These are phyloP conservation scores for Calameuta pallipes DNA, from an alignment of 2,888 invertebrate species.

Conservation along the genomic window DNA sequence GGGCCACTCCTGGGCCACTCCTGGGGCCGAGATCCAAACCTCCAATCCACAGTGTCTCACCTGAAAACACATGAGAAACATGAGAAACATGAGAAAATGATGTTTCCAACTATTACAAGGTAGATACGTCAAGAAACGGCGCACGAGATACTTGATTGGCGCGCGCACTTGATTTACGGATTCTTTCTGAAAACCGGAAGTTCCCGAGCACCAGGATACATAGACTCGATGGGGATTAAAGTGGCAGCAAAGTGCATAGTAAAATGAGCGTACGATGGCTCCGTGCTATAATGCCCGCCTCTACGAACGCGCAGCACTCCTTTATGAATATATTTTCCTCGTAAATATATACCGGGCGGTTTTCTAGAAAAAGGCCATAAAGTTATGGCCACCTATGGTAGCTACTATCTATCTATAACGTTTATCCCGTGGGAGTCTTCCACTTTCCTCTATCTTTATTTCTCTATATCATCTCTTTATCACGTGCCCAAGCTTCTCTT, in stretches of 20 bases:
- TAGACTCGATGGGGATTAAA: not conserved
- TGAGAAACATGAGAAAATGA: not conserved
- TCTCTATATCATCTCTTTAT: slow-evolving; percentile 3
- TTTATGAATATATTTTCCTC: slow-evolving; percentile 5
- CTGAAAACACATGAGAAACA: slow-evolving; percentile 27
- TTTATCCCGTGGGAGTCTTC: not conserved
- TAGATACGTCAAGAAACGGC: no score
- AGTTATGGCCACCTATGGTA: slow-evolving; percentile 11
- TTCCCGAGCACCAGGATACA: not conserved
- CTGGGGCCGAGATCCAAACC: slow-evolving; percentile 64
- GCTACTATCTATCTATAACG: not conserved
- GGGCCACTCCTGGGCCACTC: slow-evolving; percentile 65
- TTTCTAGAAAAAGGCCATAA: slow-evolving; percentile 16
- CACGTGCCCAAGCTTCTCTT: not conserved
- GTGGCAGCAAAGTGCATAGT: not conserved
- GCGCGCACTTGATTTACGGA: not conserved
- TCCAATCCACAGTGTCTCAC: slow-evolving; percentile 54
- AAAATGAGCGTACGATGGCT: not conserved
- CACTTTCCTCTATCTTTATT: not conserved
- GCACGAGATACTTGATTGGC: no score
- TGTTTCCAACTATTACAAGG: not conserved
- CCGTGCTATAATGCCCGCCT: not conserved
- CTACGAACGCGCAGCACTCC: not conserved
- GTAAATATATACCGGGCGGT: slow-evolving; percentile 9
- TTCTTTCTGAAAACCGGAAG: not conserved